Percentiles rank a stretch among this genome's conserved stretches.
These are phyloP conservation scores for Dipodomys merriami DNA, from an alignment of 2,113 vertebrate species.

Conservation along the genomic window DNA sequence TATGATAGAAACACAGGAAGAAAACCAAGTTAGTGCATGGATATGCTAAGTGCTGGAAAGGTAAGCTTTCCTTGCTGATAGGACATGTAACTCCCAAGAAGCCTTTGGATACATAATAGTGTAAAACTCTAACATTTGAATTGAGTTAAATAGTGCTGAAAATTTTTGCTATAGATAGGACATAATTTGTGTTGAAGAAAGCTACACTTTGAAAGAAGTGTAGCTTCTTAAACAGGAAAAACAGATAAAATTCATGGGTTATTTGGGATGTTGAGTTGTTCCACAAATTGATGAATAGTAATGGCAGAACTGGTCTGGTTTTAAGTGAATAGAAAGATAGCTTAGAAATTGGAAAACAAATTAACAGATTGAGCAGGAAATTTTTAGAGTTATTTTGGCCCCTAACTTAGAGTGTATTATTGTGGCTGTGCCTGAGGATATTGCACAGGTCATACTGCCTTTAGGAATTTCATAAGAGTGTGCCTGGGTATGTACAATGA, in stretches of 20 bases:
- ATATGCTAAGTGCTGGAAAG: not conserved
- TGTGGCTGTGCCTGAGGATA: fast-evolving
- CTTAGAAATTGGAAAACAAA: not conserved
- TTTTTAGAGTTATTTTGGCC: not conserved
- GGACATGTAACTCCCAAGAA: not conserved
- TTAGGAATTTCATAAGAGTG: not conserved
- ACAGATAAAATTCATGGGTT: not conserved
- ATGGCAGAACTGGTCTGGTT: not conserved
- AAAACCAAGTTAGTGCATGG: not conserved
- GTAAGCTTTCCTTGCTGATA: not conserved
- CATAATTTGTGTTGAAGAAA: not conserved
- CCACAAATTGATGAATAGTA: not conserved
- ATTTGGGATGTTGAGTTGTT: not conserved
- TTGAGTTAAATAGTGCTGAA: not conserved
- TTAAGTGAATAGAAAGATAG: not conserved
- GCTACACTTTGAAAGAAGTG: not conserved
- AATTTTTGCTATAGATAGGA: not conserved
- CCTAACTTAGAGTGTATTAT: not conserved
- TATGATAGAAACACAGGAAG: not conserved
- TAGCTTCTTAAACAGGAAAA: not conserved
- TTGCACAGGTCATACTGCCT: not conserved
- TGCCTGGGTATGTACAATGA: not conserved
- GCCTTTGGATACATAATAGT: not conserved
- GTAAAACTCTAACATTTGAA: not conserved
- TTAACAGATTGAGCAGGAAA: not conserved